These are phyloP conservation scores for Meloe dianella DNA, from an alignment of 2,888 invertebrate species.

Conservation along the genomic window DNA sequence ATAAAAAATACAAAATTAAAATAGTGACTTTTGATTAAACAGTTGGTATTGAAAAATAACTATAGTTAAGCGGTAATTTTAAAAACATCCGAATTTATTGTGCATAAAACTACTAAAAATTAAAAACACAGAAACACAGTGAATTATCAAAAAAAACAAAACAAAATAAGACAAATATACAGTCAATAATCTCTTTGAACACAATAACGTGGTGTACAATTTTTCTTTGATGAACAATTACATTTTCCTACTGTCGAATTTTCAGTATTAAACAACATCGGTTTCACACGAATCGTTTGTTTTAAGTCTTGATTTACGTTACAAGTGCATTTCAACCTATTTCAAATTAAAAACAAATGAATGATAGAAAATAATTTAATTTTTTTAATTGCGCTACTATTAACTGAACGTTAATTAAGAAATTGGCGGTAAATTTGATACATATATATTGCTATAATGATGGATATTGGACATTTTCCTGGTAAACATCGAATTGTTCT, in stretches of 20 bases:
- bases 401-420: not conserved
- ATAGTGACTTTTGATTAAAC: not conserved
- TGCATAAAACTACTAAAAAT: not conserved
- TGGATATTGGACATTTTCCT: slow-evolving; percentile 60
- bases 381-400: not conserved
- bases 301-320: not conserved
- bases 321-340: slow-evolving; percentile 3
- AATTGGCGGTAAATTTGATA: not conserved
- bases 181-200: not conserved
- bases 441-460: slow-evolving; percentile 45
- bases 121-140: too few relatives aligned
- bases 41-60: not conserved
- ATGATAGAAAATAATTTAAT: not conserved
- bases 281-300: not conserved
- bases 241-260: not conserved
- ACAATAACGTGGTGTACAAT: not conserved
- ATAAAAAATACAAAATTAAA: not conserved
- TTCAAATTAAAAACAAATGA: not conserved
- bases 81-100: not conserved
- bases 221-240: not conserved
- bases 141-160: not conserved
- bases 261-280: not conserved
- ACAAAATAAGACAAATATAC: too few relatives aligned
- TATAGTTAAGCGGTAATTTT: not conserved
- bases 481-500: slow-evolving; percentile 61